Evolutionary conservation across 1,140 invertebrate species (phyloP), one percentile per base, ranked within the genome.

Genomic region (Aphis gossypii): DNA sequence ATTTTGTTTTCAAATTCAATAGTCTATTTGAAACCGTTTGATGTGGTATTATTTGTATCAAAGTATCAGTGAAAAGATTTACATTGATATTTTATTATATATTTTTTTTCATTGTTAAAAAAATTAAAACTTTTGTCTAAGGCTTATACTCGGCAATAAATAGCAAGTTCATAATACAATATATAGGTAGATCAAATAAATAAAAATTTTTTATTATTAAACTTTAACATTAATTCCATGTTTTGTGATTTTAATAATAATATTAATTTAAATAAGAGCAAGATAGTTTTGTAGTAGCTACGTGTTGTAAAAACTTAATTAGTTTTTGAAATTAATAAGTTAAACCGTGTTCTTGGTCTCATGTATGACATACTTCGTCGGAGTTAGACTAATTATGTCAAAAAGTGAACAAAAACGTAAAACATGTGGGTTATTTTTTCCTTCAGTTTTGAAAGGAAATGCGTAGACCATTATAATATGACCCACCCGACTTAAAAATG

Each of bases 351-450:
- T 84, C 20, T 84, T 84, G 21, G 23, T 8, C 3, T 41, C 83
- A 84, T 41, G 4, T 86, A 46, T 86, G 44, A n/a, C 25, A 86
- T 41, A 21, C 25, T 44, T 20, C 20, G 44, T 86, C 8, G 6
- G 46, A 9, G n/a, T 89, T 46, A 48, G 35, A 54, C 87, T 38
- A 54, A 89, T 54, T 54, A 89, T 54, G 87, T 89, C 87, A 38
- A 89, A 89, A 89, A 23, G 35, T 6, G 8, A 54, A 54, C 21
- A 25, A 54, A 54, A n/a, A 48, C 51, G 21, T 35, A 6, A 35
- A 35, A 54, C 87, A 51, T 38, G 48, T 54, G 48, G 87, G 21
- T n/a, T 88, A 89, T 89, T 89, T 89, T 54, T 89, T 89, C 87
- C 87, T 38, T 92, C 38, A 44, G 68, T 92, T 60, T 60, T 46